phyloP scores from a whole-genome alignment of 2,797 vertebrate genomes.

The Cichlasoma orientale region DNA sequence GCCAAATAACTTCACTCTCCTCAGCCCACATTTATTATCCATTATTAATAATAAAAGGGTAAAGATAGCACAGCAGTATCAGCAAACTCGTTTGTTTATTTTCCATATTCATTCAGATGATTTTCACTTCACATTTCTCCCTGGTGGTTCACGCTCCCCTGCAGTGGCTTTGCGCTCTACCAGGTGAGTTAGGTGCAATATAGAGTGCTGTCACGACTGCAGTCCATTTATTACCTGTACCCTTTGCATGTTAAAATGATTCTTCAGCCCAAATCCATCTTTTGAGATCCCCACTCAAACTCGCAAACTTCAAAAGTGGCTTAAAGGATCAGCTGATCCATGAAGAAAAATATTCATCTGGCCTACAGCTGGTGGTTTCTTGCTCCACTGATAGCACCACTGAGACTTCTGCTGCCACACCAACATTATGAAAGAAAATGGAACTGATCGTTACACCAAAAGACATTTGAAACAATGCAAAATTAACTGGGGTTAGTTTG shows the following conservation, averaged over 20 bases:
- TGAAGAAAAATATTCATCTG: not conserved
- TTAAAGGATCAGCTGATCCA: conserved; percentile 4
- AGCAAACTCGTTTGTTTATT: not conserved
- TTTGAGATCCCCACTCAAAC: not conserved
- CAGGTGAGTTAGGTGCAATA: not conserved
- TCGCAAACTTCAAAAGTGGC: conserved; percentile 18
- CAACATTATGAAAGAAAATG: not conserved
- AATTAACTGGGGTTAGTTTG: not conserved
- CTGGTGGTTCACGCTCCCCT: not conserved
- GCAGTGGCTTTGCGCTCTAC: not conserved
- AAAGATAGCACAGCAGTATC: not conserved
- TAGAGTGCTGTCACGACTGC: not conserved
- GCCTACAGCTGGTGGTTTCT: not conserved
- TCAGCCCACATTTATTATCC: not conserved
- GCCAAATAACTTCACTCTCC: not conserved
- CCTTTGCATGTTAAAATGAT: not conserved
- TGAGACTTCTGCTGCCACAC: not conserved
- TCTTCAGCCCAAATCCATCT: not conserved
- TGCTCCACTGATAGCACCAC: not conserved
- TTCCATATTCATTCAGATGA: not conserved
- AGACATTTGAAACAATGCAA: not conserved
- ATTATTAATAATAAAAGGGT: not conserved
- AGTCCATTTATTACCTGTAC: not conserved
- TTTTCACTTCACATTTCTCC: not conserved
- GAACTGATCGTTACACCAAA: not conserved